Evolutionary conservation across 2,113 vertebrate genomes (phyloP).

Genomic region (Syngnathus scovelli): DNA sequence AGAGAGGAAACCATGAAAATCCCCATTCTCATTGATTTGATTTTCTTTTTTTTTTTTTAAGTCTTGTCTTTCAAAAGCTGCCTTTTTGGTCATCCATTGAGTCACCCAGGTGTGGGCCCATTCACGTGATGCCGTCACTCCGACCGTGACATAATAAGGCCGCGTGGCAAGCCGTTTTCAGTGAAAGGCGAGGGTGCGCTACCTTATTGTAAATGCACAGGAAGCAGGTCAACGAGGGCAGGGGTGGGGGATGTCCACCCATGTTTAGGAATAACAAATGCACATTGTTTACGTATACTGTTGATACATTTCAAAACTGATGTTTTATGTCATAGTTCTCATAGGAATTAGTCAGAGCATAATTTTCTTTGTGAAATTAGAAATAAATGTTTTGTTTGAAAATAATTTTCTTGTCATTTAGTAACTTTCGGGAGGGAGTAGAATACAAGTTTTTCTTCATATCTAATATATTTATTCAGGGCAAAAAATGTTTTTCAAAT

Average conservation of each 20-base stretch:
- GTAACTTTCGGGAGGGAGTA: not conserved
- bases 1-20: too few relatives aligned
- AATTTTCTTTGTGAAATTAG: not conserved
- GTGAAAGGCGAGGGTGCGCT: conserved; percentile 44
- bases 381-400: not conserved
- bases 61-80: not conserved
- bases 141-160: not conserved
- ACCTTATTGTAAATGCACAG: conserved; percentile 78
- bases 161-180: conserved; percentile 17
- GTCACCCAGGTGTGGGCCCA: not conserved
- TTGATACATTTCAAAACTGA: not conserved
- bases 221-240: conserved; percentile 65
- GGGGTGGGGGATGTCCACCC: conserved; percentile 76
- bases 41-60: not conserved
- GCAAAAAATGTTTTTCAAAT: too few relatives aligned
- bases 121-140: not conserved
- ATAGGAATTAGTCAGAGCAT: not conserved
- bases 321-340: not conserved
- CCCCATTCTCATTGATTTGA: too few relatives aligned
- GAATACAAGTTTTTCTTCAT: not conserved
- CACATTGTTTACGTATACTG: not conserved
- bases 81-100: not conserved
- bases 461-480: too few relatives aligned
- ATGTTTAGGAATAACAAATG: conserved; percentile 18
- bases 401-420: not conserved